Evolutionary conservation across 2,113 vertebrate species (phyloP), one percentile per base, ranked within the genome.

Genomic region (Crotalus viridis): DNA sequence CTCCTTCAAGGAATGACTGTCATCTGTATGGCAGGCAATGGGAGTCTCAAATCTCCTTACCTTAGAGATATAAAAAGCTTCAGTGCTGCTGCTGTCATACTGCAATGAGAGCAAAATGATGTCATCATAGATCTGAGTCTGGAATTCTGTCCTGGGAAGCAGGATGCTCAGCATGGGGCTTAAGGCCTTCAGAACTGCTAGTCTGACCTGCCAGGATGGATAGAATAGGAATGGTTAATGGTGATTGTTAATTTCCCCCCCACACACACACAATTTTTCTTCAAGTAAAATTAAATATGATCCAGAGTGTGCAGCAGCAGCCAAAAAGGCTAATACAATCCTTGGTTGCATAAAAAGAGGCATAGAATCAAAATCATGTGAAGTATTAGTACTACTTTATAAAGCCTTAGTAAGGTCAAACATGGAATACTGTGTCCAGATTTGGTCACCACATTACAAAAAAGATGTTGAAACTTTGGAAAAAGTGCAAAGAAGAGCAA

Each of bases 141-240:
- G 93, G 59, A 87, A 33, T 8, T 93, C 90, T 6, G 6, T 85
- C 89, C 59, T 54, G 52, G 93, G 39, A 39, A 93, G 93, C 5
- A 93, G 61, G 43, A 93, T 48, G 51, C 86, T 88, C 21, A 93
- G 90, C 85, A 93, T 59, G 39, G 89, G 90, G 10, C 86, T 12
- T 87, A 91, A 54, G 12, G 28, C 54, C 90, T 59, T 81, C 85
- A 93, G 61, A 0, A 88, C 54, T 0, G 93, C 85, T 54, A 88
- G 39, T 54, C 39, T 88, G 90, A 93, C 93, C 93, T 93, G 86
- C 39, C 39, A 4, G 54, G 19, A 69, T 17, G 55, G 39, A 46
- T 8, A 12, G 88, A 7, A 13, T 52, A 43, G 51, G 21, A 55
- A 39, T 33, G 52, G 64, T 74, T 74, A 33, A 33, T 17, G 64